Evolutionary conservation across 2,797 vertebrate genomes (phyloP).

Genomic region (Simalia tracyae): DNA sequence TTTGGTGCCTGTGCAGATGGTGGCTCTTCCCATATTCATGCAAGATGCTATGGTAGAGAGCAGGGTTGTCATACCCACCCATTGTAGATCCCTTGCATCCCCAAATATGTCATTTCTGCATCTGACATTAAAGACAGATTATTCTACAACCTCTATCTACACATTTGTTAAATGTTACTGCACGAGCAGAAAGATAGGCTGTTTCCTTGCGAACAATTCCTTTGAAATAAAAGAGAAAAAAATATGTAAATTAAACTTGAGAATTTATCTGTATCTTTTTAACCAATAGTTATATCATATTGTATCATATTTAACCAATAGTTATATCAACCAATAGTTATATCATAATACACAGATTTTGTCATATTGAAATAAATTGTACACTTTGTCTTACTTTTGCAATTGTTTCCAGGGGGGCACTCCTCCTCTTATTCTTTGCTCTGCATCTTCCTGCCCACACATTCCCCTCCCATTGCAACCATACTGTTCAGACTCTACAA

Average conservation of each 20-base stretch:
- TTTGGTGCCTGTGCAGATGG: background rate
- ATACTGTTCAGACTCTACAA: background rate
- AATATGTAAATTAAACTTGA: background rate
- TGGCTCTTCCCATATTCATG: background rate
- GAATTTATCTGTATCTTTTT: background rate
- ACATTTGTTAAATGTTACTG: background rate
- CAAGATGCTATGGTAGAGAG: background rate
- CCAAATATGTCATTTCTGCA: background rate
- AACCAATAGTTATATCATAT: background rate
- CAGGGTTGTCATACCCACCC: background rate
- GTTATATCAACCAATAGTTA: no score
- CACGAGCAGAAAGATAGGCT: background rate
- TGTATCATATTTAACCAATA: background rate
- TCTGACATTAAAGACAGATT: background rate
- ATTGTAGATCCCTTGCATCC: background rate
- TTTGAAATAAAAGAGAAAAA: background rate
- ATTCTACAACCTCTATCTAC: background rate
- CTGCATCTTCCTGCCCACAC: background rate
- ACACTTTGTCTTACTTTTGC: background rate
- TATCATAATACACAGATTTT: background rate
- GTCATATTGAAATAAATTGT: background rate
- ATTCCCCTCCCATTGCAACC: background rate
- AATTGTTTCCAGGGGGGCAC: background rate
- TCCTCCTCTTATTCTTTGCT: background rate
- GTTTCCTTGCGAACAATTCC: background rate